phyloP scores from a whole-genome alignment of 2,888 invertebrate species.

The Ophonus ardosiacus region DNA sequence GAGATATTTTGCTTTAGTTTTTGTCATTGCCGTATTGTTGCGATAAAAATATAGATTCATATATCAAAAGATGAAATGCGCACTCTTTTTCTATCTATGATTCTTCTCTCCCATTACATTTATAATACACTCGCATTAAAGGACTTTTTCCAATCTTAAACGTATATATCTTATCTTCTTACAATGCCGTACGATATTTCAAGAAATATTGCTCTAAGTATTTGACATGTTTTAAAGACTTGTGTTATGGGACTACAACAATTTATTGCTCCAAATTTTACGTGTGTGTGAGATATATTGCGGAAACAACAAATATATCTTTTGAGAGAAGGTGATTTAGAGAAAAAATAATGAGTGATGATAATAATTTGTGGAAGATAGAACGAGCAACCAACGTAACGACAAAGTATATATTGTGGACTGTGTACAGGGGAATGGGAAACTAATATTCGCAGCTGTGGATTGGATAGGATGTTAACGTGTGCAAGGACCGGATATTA shows the following conservation, averaged over 20 bases:
- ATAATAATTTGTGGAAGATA: not conserved
- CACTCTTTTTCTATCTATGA: not conserved
- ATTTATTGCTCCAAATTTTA: constrained; percentile 36
- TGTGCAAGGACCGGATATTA: constrained; percentile 52
- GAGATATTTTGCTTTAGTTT: not conserved
- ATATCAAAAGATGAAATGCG: not conserved
- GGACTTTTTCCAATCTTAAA: constrained; percentile 43
- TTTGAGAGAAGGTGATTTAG: not conserved
- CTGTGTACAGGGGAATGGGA: not conserved
- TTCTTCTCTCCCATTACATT: not conserved
- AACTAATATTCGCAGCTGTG: constrained; percentile 49
- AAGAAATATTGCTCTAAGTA: constrained; percentile 33
- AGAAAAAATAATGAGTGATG: not conserved
- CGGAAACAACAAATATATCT: constrained; percentile 31
- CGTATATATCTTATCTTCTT: constrained; percentile 51
- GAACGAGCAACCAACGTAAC: not conserved
- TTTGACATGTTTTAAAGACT: constrained; percentile 33
- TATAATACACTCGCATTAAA: constrained; percentile 49
- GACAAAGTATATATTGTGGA: not conserved
- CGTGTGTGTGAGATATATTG: not conserved
- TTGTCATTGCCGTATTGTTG: not conserved
- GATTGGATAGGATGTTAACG: constrained; percentile 51
- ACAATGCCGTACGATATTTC: constrained; percentile 36
- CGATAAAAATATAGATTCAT: not conserved
- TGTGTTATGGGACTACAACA: constrained; percentile 13